Conservation (phyloP, 37 sponge, comb jelly and placozoan species). For the Aphrocallistes beatrix region DNA sequence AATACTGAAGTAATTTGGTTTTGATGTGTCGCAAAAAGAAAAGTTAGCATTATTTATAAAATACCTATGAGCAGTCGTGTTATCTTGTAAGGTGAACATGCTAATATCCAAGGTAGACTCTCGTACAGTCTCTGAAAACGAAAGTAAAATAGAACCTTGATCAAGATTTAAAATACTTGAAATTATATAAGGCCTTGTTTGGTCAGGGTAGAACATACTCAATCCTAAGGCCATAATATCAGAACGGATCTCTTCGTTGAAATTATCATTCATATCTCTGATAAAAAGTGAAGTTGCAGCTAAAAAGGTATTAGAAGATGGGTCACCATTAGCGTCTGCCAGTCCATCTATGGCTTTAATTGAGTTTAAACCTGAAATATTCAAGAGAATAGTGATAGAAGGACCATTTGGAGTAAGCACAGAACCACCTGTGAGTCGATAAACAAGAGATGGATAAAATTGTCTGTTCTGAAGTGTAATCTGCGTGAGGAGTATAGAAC, state of each 20-base stretch:
- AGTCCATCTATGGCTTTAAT: slow-evolving; percentile 26
- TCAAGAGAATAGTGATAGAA: background rate
- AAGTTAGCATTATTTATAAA: no score
- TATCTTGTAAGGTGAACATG: slow-evolving; percentile 36
- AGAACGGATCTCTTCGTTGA: slow-evolving; percentile 23
- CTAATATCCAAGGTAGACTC: slow-evolving; percentile 22
- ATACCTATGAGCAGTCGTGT: background rate
- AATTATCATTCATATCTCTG: slow-evolving; percentile 56
- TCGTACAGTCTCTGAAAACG: slow-evolving; percentile 57
- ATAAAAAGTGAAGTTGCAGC: slow-evolving; percentile 28
- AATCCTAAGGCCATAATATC: slow-evolving; percentile 25
- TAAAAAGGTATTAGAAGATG: slow-evolving; percentile 27
- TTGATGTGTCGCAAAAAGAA: no score
- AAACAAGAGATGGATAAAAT: background rate
- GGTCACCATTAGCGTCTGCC: slow-evolving; percentile 46
- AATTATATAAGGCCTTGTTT: slow-evolving; percentile 35
- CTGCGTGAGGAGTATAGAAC: slow-evolving; percentile 10
- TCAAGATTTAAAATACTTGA: slow-evolving; percentile 50
- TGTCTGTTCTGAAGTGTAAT: slow-evolving; percentile 15
- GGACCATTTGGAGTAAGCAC: background rate
- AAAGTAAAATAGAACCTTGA: slow-evolving; percentile 41
- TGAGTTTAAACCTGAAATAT: background rate
- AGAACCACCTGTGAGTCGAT: background rate
- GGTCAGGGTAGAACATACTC: slow-evolving; percentile 32
- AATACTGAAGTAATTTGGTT: no score